Conservation (phyloP, 2,888 invertebrate genomes). For the Melieria crassipennis region DNA sequence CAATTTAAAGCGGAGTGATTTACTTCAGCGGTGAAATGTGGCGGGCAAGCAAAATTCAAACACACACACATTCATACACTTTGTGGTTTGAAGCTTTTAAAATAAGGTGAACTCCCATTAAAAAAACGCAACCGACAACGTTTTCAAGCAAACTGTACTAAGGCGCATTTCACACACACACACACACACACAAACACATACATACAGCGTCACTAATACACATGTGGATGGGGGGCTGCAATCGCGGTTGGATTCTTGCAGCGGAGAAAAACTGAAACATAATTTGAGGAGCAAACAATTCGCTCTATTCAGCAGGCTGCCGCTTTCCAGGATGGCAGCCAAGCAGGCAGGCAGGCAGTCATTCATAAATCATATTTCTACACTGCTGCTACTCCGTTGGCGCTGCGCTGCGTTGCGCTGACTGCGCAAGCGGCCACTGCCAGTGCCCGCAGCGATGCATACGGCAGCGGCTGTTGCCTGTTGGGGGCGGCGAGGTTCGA, state of each 20-base stretch:
- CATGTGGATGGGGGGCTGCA: background rate
- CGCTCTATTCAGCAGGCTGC: constrained; percentile 12
- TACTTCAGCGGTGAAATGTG: background rate
- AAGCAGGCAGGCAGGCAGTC: constrained; percentile 16
- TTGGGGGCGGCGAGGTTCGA: background rate
- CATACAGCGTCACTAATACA: constrained; percentile 2
- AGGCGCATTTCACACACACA: background rate
- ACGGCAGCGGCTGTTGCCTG: background rate
- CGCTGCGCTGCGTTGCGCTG: background rate
- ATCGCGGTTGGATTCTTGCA: constrained; percentile 13
- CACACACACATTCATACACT: too few species aligned
- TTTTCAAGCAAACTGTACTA: too few species aligned
- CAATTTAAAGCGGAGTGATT: constrained; percentile 33
- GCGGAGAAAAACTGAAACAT: constrained; percentile 11
- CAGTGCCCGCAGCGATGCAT: constrained; percentile 7
- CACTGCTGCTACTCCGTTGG: background rate
- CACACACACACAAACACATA: constrained; percentile 10
- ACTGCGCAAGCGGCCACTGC: constrained; percentile 13
- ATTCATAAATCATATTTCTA: constrained; percentile 36
- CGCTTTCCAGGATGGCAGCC: constrained; percentile 20
- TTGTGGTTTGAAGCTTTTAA: too few species aligned
- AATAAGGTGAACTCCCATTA: too few species aligned
- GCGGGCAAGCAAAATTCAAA: too few species aligned
- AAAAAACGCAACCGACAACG: too few species aligned
- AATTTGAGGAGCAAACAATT: constrained; percentile 26